A percentile compares a stretch with the other conserved stretches of the same genome.
These are phyloP conservation scores for Stegostoma tigrinum DNA, from an alignment of 2,113 vertebrate species.

Conservation along the genomic window DNA sequence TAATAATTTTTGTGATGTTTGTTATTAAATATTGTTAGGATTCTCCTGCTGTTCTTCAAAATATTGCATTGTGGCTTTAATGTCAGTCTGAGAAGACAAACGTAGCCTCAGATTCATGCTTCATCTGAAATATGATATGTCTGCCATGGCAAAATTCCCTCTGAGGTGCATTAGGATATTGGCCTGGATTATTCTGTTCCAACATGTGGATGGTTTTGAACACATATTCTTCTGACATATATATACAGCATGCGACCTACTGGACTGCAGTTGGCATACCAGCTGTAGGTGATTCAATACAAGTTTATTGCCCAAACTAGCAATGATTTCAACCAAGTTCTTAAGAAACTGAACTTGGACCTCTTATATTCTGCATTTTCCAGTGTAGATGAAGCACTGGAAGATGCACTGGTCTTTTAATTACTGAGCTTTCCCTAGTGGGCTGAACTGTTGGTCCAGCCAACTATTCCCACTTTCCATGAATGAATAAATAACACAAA, in stretches of 20 bases:
- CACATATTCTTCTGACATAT: background rate
- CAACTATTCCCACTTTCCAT: too few relatives aligned
- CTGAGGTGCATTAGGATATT: background rate
- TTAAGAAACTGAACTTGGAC: background rate
- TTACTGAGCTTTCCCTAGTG: background rate
- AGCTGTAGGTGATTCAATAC: background rate
- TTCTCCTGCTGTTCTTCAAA: background rate
- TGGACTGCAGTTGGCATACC: background rate
- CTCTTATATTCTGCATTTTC: background rate
- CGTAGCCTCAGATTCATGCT: background rate
- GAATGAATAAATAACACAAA: too few relatives aligned
- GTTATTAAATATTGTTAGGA: background rate
- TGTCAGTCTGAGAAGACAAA: background rate
- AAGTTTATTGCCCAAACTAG: background rate
- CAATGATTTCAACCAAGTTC: background rate
- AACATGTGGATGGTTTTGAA: background rate
- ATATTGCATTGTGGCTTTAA: background rate
- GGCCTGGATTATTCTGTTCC: background rate
- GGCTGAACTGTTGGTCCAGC: background rate
- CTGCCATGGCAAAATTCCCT: background rate
- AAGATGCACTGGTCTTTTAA: too few relatives aligned
- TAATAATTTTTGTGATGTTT: background rate
- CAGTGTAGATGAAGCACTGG: too few relatives aligned
- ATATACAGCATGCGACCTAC: background rate
- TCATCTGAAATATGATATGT: background rate